Evolutionary conservation across 2,888 invertebrate genomes (phyloP).

Genomic region (Automeris io): DNA sequence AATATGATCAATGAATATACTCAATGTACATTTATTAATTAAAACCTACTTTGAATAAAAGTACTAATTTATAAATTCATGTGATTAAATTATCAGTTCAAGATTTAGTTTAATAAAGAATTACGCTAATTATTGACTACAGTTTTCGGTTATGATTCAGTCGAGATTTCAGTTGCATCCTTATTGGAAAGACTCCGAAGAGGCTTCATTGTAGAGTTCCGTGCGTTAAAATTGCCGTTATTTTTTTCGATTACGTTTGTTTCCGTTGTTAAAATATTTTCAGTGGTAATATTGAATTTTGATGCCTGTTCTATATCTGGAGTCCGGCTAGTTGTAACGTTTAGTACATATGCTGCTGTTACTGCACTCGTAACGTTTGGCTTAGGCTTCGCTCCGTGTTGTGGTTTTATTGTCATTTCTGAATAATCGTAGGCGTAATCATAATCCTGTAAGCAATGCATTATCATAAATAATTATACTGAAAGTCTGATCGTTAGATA

Average conservation of each 20-base stretch:
- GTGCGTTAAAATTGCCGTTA: neutral
- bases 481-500: no score
- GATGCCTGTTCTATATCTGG: constrained; percentile 13
- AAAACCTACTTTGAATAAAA: no score
- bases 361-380: constrained; percentile 41
- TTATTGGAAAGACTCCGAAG: no score
- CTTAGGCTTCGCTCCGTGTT: constrained; percentile 57
- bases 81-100: no score
- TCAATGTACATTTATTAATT: no score
- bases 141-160: no score
- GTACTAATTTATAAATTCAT: no score
- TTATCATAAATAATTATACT: neutral
- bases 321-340: neutral
- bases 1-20: no score
- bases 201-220: neutral
- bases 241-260: neutral
- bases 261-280: neutral
- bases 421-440: constrained; percentile 85
- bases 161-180: no score
- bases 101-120: no score
- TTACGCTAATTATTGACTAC: no score
- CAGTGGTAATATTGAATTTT: neutral
- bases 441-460: constrained; percentile 77
- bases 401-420: constrained; percentile 83
- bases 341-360: neutral